phyloP scores from a whole-genome alignment of 2,888 invertebrate genomes.

The Drosophila prostipennis region DNA sequence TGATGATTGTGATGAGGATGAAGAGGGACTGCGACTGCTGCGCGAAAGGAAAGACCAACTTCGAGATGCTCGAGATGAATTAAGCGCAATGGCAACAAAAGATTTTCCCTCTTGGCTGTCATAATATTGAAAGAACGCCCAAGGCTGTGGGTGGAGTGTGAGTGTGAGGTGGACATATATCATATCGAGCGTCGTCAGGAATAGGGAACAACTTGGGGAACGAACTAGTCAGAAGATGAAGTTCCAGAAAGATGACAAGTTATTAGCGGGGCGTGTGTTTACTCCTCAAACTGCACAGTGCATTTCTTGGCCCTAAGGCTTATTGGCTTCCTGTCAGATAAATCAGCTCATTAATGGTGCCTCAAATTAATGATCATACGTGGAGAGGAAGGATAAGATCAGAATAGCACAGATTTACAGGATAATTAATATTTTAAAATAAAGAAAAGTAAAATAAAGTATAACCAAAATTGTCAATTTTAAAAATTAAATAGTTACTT shows the following conservation, averaged over 20 bases:
- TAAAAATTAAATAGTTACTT: no score
- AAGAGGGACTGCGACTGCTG: constrained; percentile 22
- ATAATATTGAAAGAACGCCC: constrained; percentile 46
- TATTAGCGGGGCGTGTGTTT: constrained; percentile 53
- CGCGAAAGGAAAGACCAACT: constrained; percentile 52
- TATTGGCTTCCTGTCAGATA: constrained; percentile 38
- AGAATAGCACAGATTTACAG: no score
- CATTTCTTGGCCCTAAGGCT: constrained; percentile 5
- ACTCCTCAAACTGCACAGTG: constrained; percentile 12
- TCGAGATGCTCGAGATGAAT: constrained; percentile 57
- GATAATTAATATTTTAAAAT: no score
- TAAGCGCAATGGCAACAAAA: constrained; percentile 53
- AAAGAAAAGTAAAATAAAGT: no score
- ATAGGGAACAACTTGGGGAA: background rate
- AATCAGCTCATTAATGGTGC: constrained; percentile 9
- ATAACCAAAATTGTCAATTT: no score
- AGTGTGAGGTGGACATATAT: constrained; percentile 9
- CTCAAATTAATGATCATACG: constrained; percentile 10
- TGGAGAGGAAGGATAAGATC: constrained; percentile 2
- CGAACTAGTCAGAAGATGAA: constrained; percentile 15
- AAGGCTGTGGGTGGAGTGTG: constrained; percentile 17
- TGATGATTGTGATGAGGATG: constrained; percentile 38
- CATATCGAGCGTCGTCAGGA: background rate
- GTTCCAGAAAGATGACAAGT: constrained; percentile 61
- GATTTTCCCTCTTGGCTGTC: constrained; percentile 57